Percentiles rank a stretch among this genome's conserved stretches.
These are phyloP conservation scores for Malacosoma neustria DNA, from an alignment of 2,888 invertebrate genomes.

Conservation along the genomic window DNA sequence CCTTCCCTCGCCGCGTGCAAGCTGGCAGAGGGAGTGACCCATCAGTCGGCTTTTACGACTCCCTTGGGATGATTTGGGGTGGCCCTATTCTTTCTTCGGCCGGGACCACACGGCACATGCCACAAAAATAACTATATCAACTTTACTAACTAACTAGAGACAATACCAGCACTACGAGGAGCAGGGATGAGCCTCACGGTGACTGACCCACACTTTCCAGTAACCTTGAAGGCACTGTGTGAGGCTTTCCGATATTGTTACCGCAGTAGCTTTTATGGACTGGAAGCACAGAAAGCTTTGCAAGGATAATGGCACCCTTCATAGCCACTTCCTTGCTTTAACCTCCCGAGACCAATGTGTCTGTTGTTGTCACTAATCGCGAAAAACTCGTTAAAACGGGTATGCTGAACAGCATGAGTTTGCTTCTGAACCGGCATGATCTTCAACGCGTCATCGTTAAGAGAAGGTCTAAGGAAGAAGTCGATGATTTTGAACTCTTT, in stretches of 20 bases:
- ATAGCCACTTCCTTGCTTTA: constrained; percentile 99
- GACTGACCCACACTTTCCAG: constrained; percentile 99
- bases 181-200: constrained; percentile 98
- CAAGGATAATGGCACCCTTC: constrained; percentile 98
- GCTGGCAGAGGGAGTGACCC: no score
- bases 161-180: constrained; percentile 99
- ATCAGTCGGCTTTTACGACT: no score
- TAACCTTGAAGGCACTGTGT: constrained; percentile 99
- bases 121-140: constrained; percentile 27
- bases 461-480: constrained; percentile 91
- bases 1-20: no score
- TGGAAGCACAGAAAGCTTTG: constrained; percentile 98
- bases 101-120: no score
- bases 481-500: constrained; percentile 99
- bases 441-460: constrained; percentile 99
- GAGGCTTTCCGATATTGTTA: constrained; percentile 99
- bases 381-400: constrained; percentile 96
- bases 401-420: constrained; percentile 99
- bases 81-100: no score
- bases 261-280: constrained; percentile 99
- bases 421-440: constrained; percentile 99
- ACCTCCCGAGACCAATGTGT: constrained; percentile 97
- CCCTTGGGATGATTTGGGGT: no score
- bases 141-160: constrained; percentile 96
- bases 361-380: constrained; percentile 99